Conservation (phyloP, 2,797 vertebrate species). For the Gallirallus australis region DNA sequence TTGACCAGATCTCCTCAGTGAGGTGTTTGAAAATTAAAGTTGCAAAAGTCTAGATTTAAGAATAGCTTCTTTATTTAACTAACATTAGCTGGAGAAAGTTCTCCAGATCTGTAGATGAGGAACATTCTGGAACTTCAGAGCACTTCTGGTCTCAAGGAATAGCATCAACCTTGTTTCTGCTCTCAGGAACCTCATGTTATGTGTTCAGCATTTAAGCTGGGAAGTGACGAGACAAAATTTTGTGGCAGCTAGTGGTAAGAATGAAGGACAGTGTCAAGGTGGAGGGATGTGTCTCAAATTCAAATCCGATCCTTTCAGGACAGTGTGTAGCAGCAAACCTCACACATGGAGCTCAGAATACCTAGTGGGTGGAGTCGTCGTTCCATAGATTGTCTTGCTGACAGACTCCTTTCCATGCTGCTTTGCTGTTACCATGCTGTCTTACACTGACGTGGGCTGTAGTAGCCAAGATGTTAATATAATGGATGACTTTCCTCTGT, state of each 20-base stretch:
- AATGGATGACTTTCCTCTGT: neutral
- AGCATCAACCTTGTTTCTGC: neutral
- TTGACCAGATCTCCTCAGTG: neutral
- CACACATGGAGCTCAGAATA: neutral
- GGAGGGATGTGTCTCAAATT: neutral
- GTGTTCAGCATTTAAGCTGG: neutral
- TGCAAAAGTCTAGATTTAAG: neutral
- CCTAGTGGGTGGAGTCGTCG: too few relatives aligned
- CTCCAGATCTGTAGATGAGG: neutral
- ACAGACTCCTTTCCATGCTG: neutral
- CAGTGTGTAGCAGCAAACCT: neutral
- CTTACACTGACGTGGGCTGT: neutral
- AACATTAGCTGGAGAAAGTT: neutral
- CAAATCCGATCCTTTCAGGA: neutral
- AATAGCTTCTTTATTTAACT: neutral
- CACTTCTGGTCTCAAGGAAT: neutral
- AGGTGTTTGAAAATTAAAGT: neutral
- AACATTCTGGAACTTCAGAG: neutral
- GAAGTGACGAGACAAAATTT: neutral
- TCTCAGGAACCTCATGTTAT: neutral
- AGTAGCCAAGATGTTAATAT: neutral
- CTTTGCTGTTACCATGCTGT: fast-evolving
- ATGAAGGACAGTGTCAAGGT: neutral
- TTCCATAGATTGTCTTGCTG: neutral
- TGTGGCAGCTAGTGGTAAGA: neutral